Evolutionary conservation across 2,888 invertebrate genomes (phyloP).

Genomic region (Rotaria magnacalcarata): DNA sequence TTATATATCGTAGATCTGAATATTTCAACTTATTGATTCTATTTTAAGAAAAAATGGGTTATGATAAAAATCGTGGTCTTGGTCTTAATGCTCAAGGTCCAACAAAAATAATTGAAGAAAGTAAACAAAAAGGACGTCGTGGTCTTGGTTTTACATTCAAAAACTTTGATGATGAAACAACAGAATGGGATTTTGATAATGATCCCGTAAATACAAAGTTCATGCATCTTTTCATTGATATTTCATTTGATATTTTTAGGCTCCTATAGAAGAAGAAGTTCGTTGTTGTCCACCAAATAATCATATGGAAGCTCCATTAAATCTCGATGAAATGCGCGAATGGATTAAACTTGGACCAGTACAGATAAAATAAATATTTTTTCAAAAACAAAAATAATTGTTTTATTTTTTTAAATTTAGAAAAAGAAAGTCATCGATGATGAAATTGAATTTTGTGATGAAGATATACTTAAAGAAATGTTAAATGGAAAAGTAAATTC

Average conservation of each 20-base stretch:
- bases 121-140: conserved; percentile 41
- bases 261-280: conserved; percentile 12
- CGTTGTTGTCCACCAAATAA: conserved; percentile 16
- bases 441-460: conserved; percentile 43
- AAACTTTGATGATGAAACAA: conserved; percentile 26
- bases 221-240: no score
- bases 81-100: conserved; percentile 40
- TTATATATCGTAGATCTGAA: no score
- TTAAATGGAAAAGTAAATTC: conserved; percentile 1
- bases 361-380: neutral
- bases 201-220: conserved; percentile 13
- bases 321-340: conserved; percentile 31
- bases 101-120: conserved; percentile 39
- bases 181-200: conserved; percentile 36
- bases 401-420: neutral
- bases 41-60: conserved; percentile 43
- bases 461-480: conserved; percentile 35
- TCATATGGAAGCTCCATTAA: conserved; percentile 32
- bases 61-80: conserved; percentile 38
- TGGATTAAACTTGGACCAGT: conserved; percentile 43
- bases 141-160: conserved; percentile 38
- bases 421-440: conserved; percentile 42
- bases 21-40: neutral
- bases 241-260: neutral
- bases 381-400: neutral